Evolutionary conservation across 2,888 invertebrate genomes (phyloP).

Genomic region (Emmelina monodactyla): DNA sequence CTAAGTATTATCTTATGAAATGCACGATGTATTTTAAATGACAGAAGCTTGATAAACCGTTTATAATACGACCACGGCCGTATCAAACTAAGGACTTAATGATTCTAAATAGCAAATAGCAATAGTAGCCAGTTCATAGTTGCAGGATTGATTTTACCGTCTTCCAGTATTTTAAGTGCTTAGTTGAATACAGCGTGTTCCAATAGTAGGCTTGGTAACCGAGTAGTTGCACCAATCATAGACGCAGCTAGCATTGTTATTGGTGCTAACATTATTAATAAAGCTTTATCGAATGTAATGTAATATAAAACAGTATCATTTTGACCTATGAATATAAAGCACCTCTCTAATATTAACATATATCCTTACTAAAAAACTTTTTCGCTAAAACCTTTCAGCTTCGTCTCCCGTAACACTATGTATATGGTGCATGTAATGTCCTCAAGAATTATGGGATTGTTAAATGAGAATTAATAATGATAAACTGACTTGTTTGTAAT

Average conservation of each 20-base stretch:
- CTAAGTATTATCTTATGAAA: no score
- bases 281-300: background rate
- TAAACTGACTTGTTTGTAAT: constrained; percentile 19
- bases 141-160: constrained; percentile 36
- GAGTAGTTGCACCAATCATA: constrained; percentile 21
- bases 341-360: background rate
- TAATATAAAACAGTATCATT: background rate
- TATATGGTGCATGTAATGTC: constrained; percentile 46
- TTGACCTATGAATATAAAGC: background rate
- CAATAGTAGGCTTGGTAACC: background rate
- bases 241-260: constrained; percentile 41
- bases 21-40: no score
- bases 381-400: background rate
- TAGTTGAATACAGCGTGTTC: constrained; percentile 21
- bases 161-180: constrained; percentile 52
- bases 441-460: constrained; percentile 35
- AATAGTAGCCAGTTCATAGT: no score
- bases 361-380: background rate
- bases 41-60: no score
- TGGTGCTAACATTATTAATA: constrained; percentile 33
- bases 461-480: constrained; percentile 22
- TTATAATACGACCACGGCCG: no score
- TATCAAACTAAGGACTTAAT: no score
- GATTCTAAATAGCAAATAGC: no score
- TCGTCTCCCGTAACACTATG: constrained; percentile 7